A percentile compares a stretch with the other conserved stretches of the same genome.
These are phyloP conservation scores for Florisuga fusca DNA, from an alignment of 2,797 vertebrate genomes.

Conservation along the genomic window DNA sequence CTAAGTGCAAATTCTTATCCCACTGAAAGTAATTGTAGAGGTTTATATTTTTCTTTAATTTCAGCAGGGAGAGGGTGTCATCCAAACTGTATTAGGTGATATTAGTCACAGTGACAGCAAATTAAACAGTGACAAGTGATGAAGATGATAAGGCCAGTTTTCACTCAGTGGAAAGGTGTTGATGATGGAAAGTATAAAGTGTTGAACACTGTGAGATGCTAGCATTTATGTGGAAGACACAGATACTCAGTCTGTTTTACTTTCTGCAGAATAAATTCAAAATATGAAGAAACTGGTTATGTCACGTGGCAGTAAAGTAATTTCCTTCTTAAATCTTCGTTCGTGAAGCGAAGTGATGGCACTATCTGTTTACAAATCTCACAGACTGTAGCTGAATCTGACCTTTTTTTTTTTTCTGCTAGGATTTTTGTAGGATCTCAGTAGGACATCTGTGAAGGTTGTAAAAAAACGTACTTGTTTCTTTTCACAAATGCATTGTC, in stretches of 20 bases:
- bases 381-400: background rate
- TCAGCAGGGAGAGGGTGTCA: background rate
- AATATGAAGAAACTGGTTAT: background rate
- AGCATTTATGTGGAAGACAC: background rate
- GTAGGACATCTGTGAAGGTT: background rate
- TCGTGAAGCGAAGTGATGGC: background rate
- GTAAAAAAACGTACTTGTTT: background rate
- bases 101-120: background rate
- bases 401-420: constrained; percentile 4
- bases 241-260: background rate
- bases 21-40: background rate
- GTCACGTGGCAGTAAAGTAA: background rate
- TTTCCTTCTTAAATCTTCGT: background rate
- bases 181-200: background rate
- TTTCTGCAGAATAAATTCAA: constrained; percentile 6
- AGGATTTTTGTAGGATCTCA: background rate
- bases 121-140: background rate
- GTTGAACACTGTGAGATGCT: background rate
- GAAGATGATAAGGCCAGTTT: background rate
- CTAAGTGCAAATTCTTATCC: background rate
- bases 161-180: background rate
- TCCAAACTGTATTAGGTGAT: background rate
- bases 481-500: background rate
- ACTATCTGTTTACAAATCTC: background rate
- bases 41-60: background rate